Evolutionary conservation across 2,888 invertebrate genomes (phyloP), one percentile per base, ranked within the genome.

Genomic region (Leptinotarsa peninsularis): DNA sequence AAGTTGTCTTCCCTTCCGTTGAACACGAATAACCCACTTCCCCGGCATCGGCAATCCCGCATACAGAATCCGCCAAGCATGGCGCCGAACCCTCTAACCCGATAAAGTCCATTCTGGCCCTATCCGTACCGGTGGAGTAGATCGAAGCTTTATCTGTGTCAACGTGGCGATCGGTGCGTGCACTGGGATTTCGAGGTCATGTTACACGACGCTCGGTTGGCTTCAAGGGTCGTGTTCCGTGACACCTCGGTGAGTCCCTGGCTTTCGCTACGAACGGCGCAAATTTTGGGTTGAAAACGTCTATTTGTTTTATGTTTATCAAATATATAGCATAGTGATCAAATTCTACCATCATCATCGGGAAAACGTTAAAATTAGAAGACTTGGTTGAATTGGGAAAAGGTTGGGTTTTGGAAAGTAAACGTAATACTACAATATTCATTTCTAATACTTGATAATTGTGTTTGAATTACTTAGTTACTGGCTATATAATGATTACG

Each of bases 1-100:
- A 63, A 63, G 63, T 63, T 43, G 63, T 63, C 63, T 63, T 63
- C 33, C 63, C 43, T 63, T 63, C 33, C 63, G 63, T 33, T 43
- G 63, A 43, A 63, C 63, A 63, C 33, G 63, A 63, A 63, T 63
- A 63, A 63, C 63, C 63, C 63, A 43, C 63, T 63, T 58, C 58
- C 43, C 43, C n/a, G n/a, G 63, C 63, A 33, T 63, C 63, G 43
- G 13, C 27, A 43, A 63, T 63, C 33, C n/a, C 63, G 63, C 43
- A 63, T 63, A 63, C 33, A 63, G 43, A 63, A n/a, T 63, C 63
- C 33, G 33, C 43, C 63, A n/a, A 63, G 63, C 63, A 43, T 43
- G 63, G 63, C 63, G n/a, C 43, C 33, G 63, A 63, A 63, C 33
- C 13, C 63, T 43, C 63, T 27, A 63, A 63, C 33, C 63, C 63